Evolutionary conservation across 1,140 invertebrate species (phyloP), one percentile per base, ranked within the genome.

Genomic region (Danaus melanippus): DNA sequence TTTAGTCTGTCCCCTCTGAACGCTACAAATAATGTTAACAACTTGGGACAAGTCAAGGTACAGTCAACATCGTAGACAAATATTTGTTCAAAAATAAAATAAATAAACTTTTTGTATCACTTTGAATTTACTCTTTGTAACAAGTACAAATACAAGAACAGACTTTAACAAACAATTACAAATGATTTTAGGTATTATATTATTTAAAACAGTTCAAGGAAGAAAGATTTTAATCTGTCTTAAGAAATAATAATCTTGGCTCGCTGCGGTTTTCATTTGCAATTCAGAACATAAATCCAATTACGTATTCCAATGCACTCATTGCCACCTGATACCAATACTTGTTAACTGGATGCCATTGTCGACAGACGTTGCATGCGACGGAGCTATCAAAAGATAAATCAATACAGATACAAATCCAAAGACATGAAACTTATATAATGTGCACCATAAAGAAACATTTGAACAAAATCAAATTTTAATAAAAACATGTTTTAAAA

Each of bases 301-400:
- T 39, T 32, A 45, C 43, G 39, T 42, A 50, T 40, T 53, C 41
- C 40, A 65, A 39, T 48, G 49, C 56, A 58, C 56, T 53, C 55
- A 67, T 71, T 66, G 66, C 69, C 66, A 75, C 68, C 66, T 71
- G 67, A 68, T 74, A 58, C 58, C 59, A 66, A 69, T 69, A 62
- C 64, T 66, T 58, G 63, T 69, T 74, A 69, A 76, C 67, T 70
- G 62, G 56, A 42, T 59, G 51, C 63, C 61, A 66, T 64, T 68
- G 63, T 65, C 60, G 49, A 56, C 68, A 57, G 61, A 46, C 54
- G 54, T 55, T 52, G 67, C 67, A 73, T 72, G 46, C 52, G 48
- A 63, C 58, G 53, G 71, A 70, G 77, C 73, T 76, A 77, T 74
- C 71, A 72, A 67, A 65, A 71, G 56, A 79, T 80, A 78, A 78